Percentiles rank a stretch among this genome's conserved stretches.
Evolutionary conservation across 1,140 invertebrate species (phyloP).

Genomic region (Drosophila chauvacae): DNA sequence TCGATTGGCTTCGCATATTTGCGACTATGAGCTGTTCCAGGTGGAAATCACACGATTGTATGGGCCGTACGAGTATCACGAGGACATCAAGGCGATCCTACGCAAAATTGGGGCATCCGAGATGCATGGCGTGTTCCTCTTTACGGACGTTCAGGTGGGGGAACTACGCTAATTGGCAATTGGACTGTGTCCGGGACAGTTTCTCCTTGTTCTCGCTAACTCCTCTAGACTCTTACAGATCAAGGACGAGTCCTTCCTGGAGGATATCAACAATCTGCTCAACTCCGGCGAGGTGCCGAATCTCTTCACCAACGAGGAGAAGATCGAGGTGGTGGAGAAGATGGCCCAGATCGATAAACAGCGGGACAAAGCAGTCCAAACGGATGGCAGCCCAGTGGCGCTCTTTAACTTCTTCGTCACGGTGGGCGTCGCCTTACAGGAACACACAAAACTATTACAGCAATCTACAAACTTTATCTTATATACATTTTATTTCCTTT

Average conservation of each 20-base stretch:
- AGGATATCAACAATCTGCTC: constrained; percentile 97
- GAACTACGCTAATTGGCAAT: constrained; percentile 27
- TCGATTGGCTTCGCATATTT: constrained; percentile 95
- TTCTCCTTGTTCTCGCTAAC: constrained; percentile 32
- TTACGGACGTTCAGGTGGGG: constrained; percentile 93
- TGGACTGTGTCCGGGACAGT: constrained; percentile 12
- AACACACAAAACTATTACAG: not conserved
- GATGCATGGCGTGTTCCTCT: constrained; percentile 95
- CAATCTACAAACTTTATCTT: not conserved
- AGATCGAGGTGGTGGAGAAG: constrained; percentile 96
- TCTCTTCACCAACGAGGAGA: constrained; percentile 94
- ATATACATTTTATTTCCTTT: not conserved
- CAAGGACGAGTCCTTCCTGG: constrained; percentile 96
- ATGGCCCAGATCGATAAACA: constrained; percentile 96
- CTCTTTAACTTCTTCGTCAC: constrained; percentile 97
- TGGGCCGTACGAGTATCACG: constrained; percentile 93
- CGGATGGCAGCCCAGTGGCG: constrained; percentile 94
- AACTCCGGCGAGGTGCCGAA: constrained; percentile 98
- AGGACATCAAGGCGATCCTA: constrained; percentile 94
- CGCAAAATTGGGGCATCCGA: constrained; percentile 92
- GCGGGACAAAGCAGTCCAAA: constrained; percentile 94
- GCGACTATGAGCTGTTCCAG: constrained; percentile 96
- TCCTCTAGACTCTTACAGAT: constrained; percentile 87
- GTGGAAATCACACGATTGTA: constrained; percentile 96
- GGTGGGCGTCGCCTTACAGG: constrained; percentile 49